Conservation (phyloP, 2,113 vertebrate species). For the Hippocampus guttulatus region DNA sequence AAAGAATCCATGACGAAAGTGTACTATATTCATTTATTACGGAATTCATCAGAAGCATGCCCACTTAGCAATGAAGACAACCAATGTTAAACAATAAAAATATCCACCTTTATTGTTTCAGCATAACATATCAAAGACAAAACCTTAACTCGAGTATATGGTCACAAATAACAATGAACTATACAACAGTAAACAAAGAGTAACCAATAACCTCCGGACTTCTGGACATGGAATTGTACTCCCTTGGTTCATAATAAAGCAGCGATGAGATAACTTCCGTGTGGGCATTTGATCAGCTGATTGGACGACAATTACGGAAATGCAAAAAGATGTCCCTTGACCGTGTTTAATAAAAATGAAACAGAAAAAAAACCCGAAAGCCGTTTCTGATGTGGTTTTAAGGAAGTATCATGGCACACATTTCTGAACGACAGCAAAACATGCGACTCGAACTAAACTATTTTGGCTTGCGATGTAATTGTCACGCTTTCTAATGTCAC, state of each 20-base stretch:
- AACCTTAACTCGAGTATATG: conserved; percentile 72
- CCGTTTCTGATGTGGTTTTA: conserved; percentile 1
- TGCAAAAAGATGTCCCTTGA: conserved; percentile 13
- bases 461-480: conserved; percentile 6
- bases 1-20: neutral
- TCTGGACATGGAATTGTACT: conserved; percentile 23
- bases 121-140: conserved; percentile 85
- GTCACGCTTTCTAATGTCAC: neutral
- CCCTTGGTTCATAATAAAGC: conserved; percentile 5
- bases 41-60: too few species aligned
- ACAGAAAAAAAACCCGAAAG: neutral
- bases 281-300: neutral
- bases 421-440: neutral
- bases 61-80: conserved; percentile 22
- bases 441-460: conserved; percentile 20
- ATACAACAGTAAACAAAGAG: conserved; percentile 76
- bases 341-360: neutral
- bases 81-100: conserved; percentile 70
- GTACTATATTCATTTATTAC: neutral
- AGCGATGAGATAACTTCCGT: conserved; percentile 11
- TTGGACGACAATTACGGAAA: conserved; percentile 16
- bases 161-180: conserved; percentile 85
- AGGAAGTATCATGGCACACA: conserved; percentile 19
- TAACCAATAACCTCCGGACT: conserved; percentile 26
- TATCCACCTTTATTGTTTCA: conserved; percentile 91